Conservation (phyloP, 2,113 vertebrate genomes). For the Vulpes vulpes region DNA sequence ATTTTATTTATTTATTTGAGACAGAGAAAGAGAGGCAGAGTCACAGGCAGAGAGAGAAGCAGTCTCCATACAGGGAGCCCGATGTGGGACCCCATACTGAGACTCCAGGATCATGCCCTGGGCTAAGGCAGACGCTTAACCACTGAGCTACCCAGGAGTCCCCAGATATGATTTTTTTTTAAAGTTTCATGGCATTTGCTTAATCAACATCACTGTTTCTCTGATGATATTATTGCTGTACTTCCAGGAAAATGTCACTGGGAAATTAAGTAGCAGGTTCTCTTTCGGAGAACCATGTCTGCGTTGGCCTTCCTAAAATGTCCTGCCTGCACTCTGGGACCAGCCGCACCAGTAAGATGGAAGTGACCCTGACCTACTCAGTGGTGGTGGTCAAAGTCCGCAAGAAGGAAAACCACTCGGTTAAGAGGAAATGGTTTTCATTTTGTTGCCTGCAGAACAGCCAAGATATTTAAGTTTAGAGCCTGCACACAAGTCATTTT, state of each 20-base stretch:
- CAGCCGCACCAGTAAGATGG: not conserved
- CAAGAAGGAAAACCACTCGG: not conserved
- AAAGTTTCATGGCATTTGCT: not conserved
- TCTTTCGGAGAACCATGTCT: not conserved
- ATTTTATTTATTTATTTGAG: no score
- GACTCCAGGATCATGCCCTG: no score
- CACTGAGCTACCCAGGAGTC: no score
- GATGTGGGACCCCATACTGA: no score
- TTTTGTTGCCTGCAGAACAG: constrained; percentile 59
- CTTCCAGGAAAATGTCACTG: not conserved
- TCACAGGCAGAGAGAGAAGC: no score
- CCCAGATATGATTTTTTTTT: not conserved
- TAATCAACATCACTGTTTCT: not conserved
- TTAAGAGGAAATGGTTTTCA: constrained; percentile 60
- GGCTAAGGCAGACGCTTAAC: no score
- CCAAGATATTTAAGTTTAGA: constrained; percentile 15
- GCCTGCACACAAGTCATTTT: constrained; percentile 64
- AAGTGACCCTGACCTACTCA: not conserved
- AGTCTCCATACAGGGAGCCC: no score
- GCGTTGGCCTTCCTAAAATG: not conserved
- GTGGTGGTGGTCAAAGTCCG: not conserved
- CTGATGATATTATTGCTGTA: not conserved
- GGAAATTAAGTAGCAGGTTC: not conserved
- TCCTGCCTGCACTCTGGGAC: not conserved
- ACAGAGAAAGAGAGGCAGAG: no score